phyloP scores from a whole-genome alignment of 1,140 invertebrate genomes.

The Atta cephalotes region DNA sequence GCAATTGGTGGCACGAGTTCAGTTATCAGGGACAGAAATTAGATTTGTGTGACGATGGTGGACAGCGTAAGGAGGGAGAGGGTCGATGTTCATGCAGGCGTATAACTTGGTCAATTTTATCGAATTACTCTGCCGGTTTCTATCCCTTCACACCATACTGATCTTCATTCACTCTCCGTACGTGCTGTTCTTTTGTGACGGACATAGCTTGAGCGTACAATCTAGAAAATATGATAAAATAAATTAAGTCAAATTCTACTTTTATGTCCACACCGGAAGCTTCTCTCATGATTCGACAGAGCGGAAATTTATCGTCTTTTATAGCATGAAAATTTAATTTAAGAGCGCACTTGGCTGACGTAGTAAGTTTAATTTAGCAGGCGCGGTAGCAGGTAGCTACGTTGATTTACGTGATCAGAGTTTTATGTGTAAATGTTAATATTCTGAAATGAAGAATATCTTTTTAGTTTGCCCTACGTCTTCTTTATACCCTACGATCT shows the following conservation, averaged over 20 bases:
- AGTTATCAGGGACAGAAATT: slow-evolving; percentile 72
- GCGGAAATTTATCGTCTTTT: slow-evolving; percentile 18
- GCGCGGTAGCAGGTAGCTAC: neutral
- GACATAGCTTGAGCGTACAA: neutral
- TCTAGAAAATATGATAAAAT: slow-evolving; percentile 42
- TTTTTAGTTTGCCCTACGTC: neutral
- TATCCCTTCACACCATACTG: slow-evolving; percentile 59
- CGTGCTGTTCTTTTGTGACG: slow-evolving; percentile 16
- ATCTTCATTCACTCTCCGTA: slow-evolving; percentile 64
- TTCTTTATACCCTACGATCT: neutral
- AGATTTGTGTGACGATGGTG: slow-evolving; percentile 70
- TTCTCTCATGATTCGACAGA: neutral
- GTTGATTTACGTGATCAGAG: slow-evolving; percentile 39
- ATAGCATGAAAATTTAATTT: slow-evolving; percentile 41
- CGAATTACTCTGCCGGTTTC: slow-evolving; percentile 67
- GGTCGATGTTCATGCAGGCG: slow-evolving; percentile 48
- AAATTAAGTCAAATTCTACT: slow-evolving; percentile 43
- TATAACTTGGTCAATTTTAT: slow-evolving; percentile 76
- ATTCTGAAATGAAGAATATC: slow-evolving; percentile 18
- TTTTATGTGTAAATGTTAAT: slow-evolving; percentile 42
- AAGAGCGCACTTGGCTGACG: slow-evolving; percentile 6
- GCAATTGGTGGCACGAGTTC: slow-evolving; percentile 55
- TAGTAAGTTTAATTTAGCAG: slow-evolving; percentile 31
- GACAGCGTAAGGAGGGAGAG: slow-evolving; percentile 49
- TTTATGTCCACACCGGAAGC: neutral